Percentiles rank a stretch among this genome's conserved stretches.
Evolutionary conservation across 2,797 vertebrate genomes (phyloP).

Genomic region (Spizella passerina): DNA sequence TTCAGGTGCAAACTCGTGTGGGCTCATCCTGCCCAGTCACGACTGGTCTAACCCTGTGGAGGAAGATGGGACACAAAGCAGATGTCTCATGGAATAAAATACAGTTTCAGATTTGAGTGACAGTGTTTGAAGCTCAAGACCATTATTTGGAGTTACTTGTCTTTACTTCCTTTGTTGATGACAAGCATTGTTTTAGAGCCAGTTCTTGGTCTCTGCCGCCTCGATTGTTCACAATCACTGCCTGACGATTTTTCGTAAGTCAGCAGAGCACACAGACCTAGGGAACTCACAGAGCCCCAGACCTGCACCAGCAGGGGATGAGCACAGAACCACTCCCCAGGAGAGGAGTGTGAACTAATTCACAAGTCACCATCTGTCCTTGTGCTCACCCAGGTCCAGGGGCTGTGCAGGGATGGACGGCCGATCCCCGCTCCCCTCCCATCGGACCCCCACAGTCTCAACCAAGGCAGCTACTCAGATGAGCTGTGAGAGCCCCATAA

Average conservation of each 20-base stretch:
- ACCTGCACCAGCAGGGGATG: not conserved
- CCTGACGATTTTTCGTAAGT: not conserved
- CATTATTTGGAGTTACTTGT: not conserved
- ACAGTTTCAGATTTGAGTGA: not conserved
- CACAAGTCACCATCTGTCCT: not conserved
- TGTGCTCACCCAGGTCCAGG: accelerated
- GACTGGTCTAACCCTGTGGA: not conserved
- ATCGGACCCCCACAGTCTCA: accelerated
- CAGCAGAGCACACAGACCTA: not conserved
- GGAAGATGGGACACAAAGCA: not conserved
- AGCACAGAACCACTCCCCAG: not conserved
- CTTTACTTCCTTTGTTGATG: not conserved
- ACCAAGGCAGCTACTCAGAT: not conserved
- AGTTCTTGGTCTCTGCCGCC: not conserved
- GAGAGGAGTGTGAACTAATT: not conserved
- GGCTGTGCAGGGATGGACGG: accelerated
- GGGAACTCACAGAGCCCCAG: accelerated
- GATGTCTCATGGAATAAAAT: accelerated
- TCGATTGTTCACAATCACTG: not conserved
- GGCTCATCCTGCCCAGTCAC: not conserved
- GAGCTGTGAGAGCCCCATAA: not conserved
- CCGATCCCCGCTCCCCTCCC: not conserved
- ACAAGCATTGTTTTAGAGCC: not conserved
- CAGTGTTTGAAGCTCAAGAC: not conserved
- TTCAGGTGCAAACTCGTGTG: not conserved